Evolutionary conservation across 1,140 invertebrate genomes (phyloP), one percentile per base, ranked within the genome.

Genomic region (Mactra quadrangularis): DNA sequence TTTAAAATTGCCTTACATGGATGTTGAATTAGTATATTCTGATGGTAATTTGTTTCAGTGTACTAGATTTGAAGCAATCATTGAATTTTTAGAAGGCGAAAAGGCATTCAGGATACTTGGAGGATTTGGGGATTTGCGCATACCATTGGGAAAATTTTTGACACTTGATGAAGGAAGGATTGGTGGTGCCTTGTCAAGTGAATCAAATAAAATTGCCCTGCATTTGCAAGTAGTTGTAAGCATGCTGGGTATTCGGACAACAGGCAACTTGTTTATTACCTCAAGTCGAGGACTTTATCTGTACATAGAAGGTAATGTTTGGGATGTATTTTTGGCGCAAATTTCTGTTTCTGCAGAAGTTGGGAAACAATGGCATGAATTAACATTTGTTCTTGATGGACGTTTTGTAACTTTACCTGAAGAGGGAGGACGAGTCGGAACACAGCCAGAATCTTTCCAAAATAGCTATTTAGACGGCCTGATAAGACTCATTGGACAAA

Each of bases 271-370:
- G 3, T 57, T 68, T 31, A 79, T 79, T 13, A 62, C 41, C 1
- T 45, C n/a, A 17, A 66, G 29, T 29, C 55, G 3, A 31, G 76
- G 76, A n/a, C 13, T 79, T n/a, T 57, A 79, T 31, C 38, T 70
- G 17, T 66, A 62, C 41, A 27, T 79, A 29, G 76, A 79, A 68
- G 62, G 62, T 38, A 70, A 79, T 57, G 31, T 84, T 7, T 84
- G 83, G 76, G 47, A 74, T 57, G 50, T 60, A 4, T 79, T 64
- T 17, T 25, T 72, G 17, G 76, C 62, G 15, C 33, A 62, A 45
- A 19, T 79, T 19, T 33, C 64, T 11, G 50, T 84, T 35, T 55
- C 66, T 41, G 50, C 83, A 41, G 66, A 71, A 31, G 15, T 45
- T 41, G 59, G 38, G 1, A 60, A 50, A 22, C 31, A 83, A n/a